Evolutionary conservation across 2,113 vertebrate species (phyloP).

Genomic region (Scomber scombrus): DNA sequence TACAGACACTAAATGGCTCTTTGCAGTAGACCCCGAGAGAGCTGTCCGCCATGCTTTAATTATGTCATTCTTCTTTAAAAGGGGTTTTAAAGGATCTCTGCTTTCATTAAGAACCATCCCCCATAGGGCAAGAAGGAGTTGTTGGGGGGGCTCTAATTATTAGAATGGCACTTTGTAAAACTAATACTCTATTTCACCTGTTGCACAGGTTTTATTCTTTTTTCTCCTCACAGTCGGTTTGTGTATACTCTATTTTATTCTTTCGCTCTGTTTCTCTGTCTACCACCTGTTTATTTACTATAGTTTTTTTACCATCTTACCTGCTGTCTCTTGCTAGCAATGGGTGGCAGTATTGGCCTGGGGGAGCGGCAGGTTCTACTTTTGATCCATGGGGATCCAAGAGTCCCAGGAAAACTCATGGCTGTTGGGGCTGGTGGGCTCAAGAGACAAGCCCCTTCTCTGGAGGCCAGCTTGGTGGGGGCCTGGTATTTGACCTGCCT

Average conservation of each 20-base stretch:
- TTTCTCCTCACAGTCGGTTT: not conserved
- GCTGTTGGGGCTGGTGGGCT: slow-evolving; percentile 38
- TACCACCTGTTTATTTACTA: slow-evolving; percentile 13
- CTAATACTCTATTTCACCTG: slow-evolving; percentile 27
- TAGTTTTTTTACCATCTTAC: slow-evolving; percentile 75
- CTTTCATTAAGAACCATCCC: slow-evolving; percentile 65
- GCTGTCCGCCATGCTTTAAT: slow-evolving; percentile 72
- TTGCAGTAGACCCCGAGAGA: slow-evolving; percentile 53
- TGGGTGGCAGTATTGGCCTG: slow-evolving; percentile 83
- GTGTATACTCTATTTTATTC: not conserved
- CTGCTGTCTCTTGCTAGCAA: slow-evolving; percentile 87
- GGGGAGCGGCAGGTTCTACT: slow-evolving; percentile 60
- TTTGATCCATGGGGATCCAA: slow-evolving; percentile 59
- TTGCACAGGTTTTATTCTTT: slow-evolving; percentile 11
- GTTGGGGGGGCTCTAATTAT: slow-evolving; percentile 47
- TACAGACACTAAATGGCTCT: slow-evolving; percentile 64
- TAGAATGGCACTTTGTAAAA: slow-evolving; percentile 53
- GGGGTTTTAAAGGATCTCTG: slow-evolving; percentile 67
- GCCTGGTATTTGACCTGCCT: slow-evolving; percentile 84
- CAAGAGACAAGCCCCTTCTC: slow-evolving; percentile 46
- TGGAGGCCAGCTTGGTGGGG: slow-evolving; percentile 58
- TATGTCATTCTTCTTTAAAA: slow-evolving; percentile 74
- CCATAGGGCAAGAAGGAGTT: slow-evolving; percentile 24
- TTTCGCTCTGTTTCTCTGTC: slow-evolving; percentile 2
- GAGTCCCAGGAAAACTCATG: slow-evolving; percentile 22